Evolutionary conservation across 2,888 invertebrate species (phyloP).

Genomic region (Pristionchus fissidentatus): DNA sequence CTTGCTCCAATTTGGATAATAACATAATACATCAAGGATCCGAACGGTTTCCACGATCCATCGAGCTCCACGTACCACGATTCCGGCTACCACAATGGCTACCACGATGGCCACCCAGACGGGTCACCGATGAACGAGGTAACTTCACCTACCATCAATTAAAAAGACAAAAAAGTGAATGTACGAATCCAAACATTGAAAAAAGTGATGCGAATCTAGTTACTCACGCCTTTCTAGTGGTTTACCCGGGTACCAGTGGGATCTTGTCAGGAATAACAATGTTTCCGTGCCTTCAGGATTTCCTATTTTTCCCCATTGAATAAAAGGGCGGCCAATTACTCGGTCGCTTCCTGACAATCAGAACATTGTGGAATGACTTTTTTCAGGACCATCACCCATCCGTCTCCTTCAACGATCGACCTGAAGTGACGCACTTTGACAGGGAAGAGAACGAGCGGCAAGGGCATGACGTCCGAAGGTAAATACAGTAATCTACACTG

Average conservation of each 20-base stretch:
- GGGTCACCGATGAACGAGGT: too few relatives aligned
- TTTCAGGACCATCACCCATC: neutral
- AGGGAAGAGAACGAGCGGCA: neutral
- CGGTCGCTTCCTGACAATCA: too few relatives aligned
- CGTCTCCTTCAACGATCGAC: neutral
- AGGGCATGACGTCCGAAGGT: constrained; percentile 16
- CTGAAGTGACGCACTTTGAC: constrained; percentile 8
- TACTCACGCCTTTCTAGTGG: too few relatives aligned
- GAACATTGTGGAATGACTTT: too few relatives aligned
- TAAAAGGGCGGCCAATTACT: too few relatives aligned
- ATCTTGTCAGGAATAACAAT: neutral
- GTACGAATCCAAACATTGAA: too few relatives aligned
- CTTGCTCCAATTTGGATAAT: neutral
- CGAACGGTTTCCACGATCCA: constrained; percentile 32
- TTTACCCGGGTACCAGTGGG: neutral
- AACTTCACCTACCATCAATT: too few relatives aligned
- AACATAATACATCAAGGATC: neutral
- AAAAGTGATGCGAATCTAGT: too few relatives aligned
- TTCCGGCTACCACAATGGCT: neutral
- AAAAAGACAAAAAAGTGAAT: too few relatives aligned
- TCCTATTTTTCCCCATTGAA: too few relatives aligned
- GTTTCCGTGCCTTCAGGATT: neutral
- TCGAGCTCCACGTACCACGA: neutral
- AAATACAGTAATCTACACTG: too few relatives aligned
- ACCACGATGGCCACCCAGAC: neutral